Evolutionary conservation across 2,113 vertebrate genomes (phyloP).

Genomic region (Tympanuchus pallidicinctus): DNA sequence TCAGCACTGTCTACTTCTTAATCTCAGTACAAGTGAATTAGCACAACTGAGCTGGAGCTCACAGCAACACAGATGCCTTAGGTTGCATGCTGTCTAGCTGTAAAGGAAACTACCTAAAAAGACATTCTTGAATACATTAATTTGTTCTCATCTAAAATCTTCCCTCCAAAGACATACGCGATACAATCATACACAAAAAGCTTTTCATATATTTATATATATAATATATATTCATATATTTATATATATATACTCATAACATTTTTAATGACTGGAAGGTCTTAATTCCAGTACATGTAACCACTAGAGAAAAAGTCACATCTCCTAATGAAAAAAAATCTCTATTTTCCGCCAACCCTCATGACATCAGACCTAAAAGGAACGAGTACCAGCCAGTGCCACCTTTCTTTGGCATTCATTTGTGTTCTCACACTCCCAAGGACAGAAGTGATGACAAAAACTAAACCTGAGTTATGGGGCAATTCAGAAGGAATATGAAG

Average conservation of each 20-base stretch:
- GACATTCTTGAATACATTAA: not conserved
- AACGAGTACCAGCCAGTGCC: constrained; percentile 34
- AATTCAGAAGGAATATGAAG: not conserved
- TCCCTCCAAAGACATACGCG: not conserved
- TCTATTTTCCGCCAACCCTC: not conserved
- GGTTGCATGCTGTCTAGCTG: not conserved
- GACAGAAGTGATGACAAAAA: constrained; percentile 16
- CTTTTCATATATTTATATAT: not conserved
- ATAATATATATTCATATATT: too few species aligned
- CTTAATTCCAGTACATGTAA: not conserved
- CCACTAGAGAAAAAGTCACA: not conserved
- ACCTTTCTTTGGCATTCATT: constrained; percentile 18
- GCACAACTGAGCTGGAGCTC: not conserved
- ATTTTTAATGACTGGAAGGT: not conserved
- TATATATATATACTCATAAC: not conserved
- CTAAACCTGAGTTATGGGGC: constrained; percentile 14
- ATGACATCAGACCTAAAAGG: constrained; percentile 16
- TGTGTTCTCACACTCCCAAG: constrained; percentile 26
- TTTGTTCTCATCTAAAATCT: not conserved
- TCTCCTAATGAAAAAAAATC: not conserved
- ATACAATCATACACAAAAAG: not conserved
- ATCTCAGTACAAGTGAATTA: not conserved
- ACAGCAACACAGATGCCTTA: not conserved
- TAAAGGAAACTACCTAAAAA: not conserved
- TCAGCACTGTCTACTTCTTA: not conserved